Evolutionary conservation across 2,113 vertebrate genomes (phyloP), one percentile per base, ranked within the genome.

Genomic region (Indicator indicator): DNA sequence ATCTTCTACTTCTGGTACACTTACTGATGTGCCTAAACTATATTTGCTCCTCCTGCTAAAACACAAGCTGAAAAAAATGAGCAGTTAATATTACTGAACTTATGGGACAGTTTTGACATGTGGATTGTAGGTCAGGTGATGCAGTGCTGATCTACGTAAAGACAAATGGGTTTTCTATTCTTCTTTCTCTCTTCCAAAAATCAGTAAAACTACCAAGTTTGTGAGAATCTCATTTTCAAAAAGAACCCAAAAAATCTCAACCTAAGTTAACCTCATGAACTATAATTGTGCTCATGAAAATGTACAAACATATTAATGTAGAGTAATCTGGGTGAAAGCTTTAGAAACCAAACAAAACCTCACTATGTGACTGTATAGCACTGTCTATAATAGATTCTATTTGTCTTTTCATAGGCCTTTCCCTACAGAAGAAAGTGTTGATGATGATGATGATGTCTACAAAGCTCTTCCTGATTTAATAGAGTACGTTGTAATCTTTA

Each of bases 381-480:
- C 16, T 50, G 5, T 72, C 46, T 59, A 8, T 60, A 82, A 73
- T 72, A 58, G 6, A 46, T 68, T 55, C 6, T 86, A 1, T 46
- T 36, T 93, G 83, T 92, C 17, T 72, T 59, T 89, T 60, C 54
- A 4, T 67, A 99, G 99, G 97, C 97, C 99, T 0, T 99, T 99
- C 92, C 99, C 99, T 14, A 99, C 99, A 24, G 99, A 99, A 96
- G 99, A 99, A 89, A 99, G 98, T 0, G 52, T 99, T 55, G 98
- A 98, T 63, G 98, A 99, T 85, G 98, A 99, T 86, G 99, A 99
- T 67, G 99, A 99, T 79, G 97, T 99, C 96, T 99, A 99, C 97
- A 99, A 99, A 98, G 96, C 98, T 95, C 98, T 99, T 93, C 99
- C 99, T 82, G 99, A 99, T 95, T 98, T 99, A 67, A 98, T 99